A percentile compares a stretch with the other conserved stretches of the same genome.
Evolutionary conservation across 2,113 vertebrate species (phyloP).

Genomic region (Stercorarius parasiticus): DNA sequence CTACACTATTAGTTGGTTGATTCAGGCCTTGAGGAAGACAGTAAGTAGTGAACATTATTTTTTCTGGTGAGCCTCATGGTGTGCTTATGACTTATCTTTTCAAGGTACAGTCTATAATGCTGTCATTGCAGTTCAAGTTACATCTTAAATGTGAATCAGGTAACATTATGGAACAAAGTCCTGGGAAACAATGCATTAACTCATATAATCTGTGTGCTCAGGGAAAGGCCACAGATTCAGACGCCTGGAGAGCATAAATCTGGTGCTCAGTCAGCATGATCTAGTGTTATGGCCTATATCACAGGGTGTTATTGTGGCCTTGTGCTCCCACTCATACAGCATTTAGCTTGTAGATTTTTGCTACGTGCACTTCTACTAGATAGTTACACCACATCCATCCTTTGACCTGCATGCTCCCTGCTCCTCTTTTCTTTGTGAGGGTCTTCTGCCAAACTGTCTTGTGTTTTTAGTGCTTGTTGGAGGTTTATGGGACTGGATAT

Average conservation of each 20-base stretch:
- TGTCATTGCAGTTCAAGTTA: background rate
- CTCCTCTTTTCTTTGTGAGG: background rate
- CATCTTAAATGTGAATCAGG: background rate
- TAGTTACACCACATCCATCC: background rate
- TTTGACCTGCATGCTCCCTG: fast-evolving
- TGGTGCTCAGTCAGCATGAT: background rate
- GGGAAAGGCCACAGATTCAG: background rate
- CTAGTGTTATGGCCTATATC: background rate
- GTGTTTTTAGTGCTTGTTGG: background rate
- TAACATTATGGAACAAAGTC: background rate
- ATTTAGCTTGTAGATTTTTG: background rate
- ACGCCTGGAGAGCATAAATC: background rate
- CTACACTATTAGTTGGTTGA: background rate
- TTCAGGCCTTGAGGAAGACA: background rate
- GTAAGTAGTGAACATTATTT: background rate
- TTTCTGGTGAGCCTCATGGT: background rate
- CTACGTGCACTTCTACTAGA: fast-evolving
- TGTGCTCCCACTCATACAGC: background rate
- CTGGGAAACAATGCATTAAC: background rate
- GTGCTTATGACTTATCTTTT: background rate
- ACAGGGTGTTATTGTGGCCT: background rate
- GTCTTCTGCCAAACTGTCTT: background rate
- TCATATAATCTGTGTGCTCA: background rate
- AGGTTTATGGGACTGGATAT: background rate
- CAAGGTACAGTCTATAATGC: background rate